A percentile compares a stretch with the other conserved stretches of the same genome.
Evolutionary conservation across 2,113 vertebrate genomes (phyloP).

Genomic region (Hydropotes inermis): DNA sequence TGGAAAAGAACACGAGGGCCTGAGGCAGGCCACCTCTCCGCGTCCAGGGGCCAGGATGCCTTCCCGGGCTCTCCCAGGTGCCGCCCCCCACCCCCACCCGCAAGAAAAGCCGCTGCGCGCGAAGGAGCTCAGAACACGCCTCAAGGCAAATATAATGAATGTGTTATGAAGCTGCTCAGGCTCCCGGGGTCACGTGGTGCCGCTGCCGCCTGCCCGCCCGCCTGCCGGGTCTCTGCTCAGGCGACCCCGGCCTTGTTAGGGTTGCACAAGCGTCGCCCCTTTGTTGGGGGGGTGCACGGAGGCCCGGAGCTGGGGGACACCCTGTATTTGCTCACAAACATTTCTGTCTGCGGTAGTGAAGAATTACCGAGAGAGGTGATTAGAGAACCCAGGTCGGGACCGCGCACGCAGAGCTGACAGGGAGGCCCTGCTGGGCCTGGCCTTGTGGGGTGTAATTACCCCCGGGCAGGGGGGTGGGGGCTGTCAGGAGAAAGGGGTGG

Average conservation of each 20-base stretch:
- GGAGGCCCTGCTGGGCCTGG: constrained; percentile 51
- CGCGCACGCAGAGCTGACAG: constrained; percentile 4
- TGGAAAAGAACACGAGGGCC: not conserved
- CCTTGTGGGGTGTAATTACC: constrained; percentile 76
- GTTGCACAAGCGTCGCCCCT: not conserved
- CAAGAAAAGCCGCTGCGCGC: not conserved
- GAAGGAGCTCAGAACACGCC: not conserved
- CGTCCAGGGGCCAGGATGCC: not conserved
- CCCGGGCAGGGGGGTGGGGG: not conserved
- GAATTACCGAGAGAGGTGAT: constrained; percentile 68
- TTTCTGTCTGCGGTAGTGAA: constrained; percentile 62
- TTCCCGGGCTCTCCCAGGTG: not conserved
- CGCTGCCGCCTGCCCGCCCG: fast-evolving
- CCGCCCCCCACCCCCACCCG: not conserved
- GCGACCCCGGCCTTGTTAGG: not conserved
- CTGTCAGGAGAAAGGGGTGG: constrained; percentile 58
- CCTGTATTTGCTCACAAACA: constrained; percentile 70
- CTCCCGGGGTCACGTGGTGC: not conserved
- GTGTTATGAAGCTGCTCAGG: constrained; percentile 48
- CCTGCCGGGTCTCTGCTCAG: not conserved
- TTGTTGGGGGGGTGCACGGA: fast-evolving
- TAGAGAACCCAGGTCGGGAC: constrained; percentile 53
- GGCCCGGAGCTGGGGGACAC: not conserved
- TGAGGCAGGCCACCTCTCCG: not conserved
- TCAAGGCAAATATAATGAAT: constrained; percentile 34